A percentile compares a stretch with the other conserved stretches of the same genome.
Conservation (phyloP, 2,888 invertebrate genomes). For the Thyatira batis region DNA sequence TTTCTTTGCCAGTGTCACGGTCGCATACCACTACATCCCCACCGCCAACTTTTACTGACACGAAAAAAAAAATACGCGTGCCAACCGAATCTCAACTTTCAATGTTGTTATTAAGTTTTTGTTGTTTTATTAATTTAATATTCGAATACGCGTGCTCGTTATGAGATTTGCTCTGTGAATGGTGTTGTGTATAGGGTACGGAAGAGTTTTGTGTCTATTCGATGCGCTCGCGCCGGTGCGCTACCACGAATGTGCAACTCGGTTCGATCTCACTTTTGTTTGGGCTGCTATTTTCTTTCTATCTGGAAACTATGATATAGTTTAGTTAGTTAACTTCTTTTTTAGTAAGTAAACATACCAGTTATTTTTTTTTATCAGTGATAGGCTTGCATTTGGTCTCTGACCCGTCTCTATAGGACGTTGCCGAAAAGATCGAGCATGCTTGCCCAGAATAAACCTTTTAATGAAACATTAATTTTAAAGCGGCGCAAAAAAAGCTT, state of each 20-base stretch:
- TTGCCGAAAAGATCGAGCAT: no score
- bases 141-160: slow-evolving; percentile 39
- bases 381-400: no score
- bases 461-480: no score
- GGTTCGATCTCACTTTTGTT: slow-evolving; percentile 1
- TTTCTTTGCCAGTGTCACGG: slow-evolving; percentile 47
- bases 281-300: not conserved
- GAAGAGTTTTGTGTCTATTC: slow-evolving; percentile 22
- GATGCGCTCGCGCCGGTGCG: slow-evolving; percentile 14
- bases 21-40: slow-evolving; percentile 29
- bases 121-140: slow-evolving; percentile 10
- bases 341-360: no score
- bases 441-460: no score
- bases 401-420: no score
- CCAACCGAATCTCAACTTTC: slow-evolving; percentile 38
- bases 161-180: slow-evolving; percentile 55
- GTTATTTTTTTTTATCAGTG: no score
- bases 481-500: no score
- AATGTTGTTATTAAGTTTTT: slow-evolving; percentile 24
- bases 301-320: slow-evolving; percentile 6
- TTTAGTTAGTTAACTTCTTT: no score
- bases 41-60: slow-evolving; percentile 32
- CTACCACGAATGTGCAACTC: slow-evolving; percentile 16
- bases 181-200: slow-evolving; percentile 15
- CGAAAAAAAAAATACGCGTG: slow-evolving; percentile 34